These are phyloP conservation scores for Choloepus didactylus DNA, from an alignment of 2,797 vertebrate genomes.

Conservation along the genomic window DNA sequence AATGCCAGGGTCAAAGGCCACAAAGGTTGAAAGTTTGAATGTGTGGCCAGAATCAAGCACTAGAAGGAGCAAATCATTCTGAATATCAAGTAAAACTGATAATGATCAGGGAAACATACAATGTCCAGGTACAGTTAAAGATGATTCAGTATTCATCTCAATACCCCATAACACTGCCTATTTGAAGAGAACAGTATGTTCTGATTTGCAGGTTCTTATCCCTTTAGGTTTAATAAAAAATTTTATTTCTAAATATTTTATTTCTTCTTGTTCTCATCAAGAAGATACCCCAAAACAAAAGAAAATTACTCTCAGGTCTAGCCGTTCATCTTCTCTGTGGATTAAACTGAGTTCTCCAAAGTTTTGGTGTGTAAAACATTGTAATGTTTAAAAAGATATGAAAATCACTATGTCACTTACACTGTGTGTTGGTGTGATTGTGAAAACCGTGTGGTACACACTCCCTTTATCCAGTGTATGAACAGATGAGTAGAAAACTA, in stretches of 20 bases:
- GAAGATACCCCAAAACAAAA: constrained; percentile 32
- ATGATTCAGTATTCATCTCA: not conserved
- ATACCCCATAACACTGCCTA: not conserved
- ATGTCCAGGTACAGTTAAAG: not conserved
- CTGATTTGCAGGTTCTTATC: not conserved
- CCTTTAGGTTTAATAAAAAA: not conserved
- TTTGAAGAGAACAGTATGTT: constrained; percentile 8
- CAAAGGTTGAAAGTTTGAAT: not conserved
- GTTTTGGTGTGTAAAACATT: not conserved
- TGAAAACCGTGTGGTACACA: no score
- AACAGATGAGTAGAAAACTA: no score
- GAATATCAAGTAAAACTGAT: not conserved
- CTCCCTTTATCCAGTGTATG: no score
- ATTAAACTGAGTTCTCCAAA: not conserved
- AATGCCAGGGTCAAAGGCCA: not conserved
- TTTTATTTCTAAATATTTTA: constrained; percentile 48
- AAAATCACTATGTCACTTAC: no score
- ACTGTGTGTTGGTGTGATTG: no score
- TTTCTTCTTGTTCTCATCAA: constrained; percentile 23
- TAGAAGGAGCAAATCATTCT: not conserved
- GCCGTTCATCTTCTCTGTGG: constrained; percentile 7
- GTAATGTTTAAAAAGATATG: constrained; percentile 2
- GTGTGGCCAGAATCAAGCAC: not conserved
- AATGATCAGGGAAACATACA: not conserved
- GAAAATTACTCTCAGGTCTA: not conserved